phyloP scores from a whole-genome alignment of 92 coral and sea anemone genomes.

The Heteractis magnifica region DNA sequence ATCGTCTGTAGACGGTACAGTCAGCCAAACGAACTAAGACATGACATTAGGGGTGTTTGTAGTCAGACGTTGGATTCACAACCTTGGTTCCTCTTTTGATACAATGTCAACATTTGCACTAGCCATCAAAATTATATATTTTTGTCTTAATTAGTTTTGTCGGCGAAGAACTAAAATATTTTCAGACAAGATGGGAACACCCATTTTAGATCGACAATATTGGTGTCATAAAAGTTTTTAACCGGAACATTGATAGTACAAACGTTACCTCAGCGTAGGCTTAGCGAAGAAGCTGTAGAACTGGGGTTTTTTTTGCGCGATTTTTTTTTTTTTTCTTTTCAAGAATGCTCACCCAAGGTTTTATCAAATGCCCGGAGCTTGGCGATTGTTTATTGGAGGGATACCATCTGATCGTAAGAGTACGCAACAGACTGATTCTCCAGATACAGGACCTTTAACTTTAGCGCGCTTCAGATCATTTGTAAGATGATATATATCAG shows the following conservation, averaged over 20 bases:
- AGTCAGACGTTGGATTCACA: neutral
- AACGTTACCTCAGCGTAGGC: too few relatives aligned
- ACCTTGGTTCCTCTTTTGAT: neutral
- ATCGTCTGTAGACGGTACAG: neutral
- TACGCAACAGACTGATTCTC: neutral
- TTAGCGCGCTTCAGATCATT: neutral
- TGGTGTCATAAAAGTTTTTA: too few relatives aligned
- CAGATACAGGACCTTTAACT: neutral
- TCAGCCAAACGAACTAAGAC: neutral
- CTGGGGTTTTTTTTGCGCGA: too few relatives aligned
- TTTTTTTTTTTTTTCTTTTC: too few relatives aligned
- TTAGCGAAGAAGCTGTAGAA: too few relatives aligned
- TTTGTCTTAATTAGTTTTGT: constrained; percentile 29
- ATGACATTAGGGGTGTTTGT: neutral
- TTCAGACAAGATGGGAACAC: neutral
- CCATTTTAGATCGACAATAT: too few relatives aligned
- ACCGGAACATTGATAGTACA: too few relatives aligned
- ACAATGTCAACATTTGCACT: constrained; percentile 11
- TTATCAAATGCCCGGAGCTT: too few relatives aligned
- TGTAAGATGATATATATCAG: neutral
- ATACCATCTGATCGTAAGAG: neutral
- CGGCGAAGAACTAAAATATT: neutral
- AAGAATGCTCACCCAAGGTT: too few relatives aligned
- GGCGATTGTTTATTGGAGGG: too few relatives aligned
- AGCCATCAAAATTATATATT: constrained; percentile 2